phyloP scores from a whole-genome alignment of 2,888 invertebrate species.

The Gari tellinella region DNA sequence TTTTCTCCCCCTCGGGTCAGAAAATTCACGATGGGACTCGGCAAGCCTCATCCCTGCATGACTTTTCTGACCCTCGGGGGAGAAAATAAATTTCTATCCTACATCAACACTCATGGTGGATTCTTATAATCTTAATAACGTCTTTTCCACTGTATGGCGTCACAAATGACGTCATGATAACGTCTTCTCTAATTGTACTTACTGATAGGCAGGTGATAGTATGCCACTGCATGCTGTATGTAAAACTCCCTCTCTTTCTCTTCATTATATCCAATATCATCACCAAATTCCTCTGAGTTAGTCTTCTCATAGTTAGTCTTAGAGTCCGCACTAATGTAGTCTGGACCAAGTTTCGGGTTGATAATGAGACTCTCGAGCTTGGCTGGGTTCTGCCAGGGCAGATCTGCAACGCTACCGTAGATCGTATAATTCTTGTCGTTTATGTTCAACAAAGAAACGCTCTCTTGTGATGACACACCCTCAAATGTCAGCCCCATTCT shows the following conservation, averaged over 20 bases:
- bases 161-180: too few relatives aligned
- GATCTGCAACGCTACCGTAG: neutral
- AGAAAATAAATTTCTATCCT: too few relatives aligned
- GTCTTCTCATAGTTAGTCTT: neutral
- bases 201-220: neutral
- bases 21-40: too few relatives aligned
- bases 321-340: neutral
- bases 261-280: conserved; percentile 14
- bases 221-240: neutral
- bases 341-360: neutral
- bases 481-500: conserved; percentile 10
- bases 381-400: conserved; percentile 6
- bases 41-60: too few relatives aligned
- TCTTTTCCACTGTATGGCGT: too few relatives aligned
- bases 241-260: conserved; percentile 10
- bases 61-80: too few relatives aligned
- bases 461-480: conserved; percentile 8
- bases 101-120: too few relatives aligned
- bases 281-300: conserved; percentile 16
- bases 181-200: too few relatives aligned
- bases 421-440: conserved; percentile 4
- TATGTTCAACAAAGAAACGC: conserved; percentile 9
- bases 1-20: too few relatives aligned
- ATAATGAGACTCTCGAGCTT: conserved; percentile 4
- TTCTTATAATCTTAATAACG: too few relatives aligned